Evolutionary conservation across 2,113 vertebrate species (phyloP), one percentile per base, ranked within the genome.

Genomic region (Fregetta grallaria): DNA sequence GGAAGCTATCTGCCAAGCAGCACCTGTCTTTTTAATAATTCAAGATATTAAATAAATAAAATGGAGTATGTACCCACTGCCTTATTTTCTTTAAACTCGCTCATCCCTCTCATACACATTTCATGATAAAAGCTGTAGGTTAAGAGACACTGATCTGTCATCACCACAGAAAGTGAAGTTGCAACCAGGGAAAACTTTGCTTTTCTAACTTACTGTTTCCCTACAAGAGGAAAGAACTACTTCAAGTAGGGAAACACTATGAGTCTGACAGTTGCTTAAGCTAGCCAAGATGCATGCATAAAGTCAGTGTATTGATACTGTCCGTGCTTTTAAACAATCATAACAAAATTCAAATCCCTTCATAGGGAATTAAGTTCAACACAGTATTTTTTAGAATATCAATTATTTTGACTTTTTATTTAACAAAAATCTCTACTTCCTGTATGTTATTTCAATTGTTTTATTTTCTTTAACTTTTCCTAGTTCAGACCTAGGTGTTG

Each of bases 11-110:
- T 89, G 83, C 29, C 49, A 65, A 91, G 45, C 13, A 72, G 36
- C 61, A 94, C 77, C 63, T 78, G 21, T 84, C 67, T 96, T 81
- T 97, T 98, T 79, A 97, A 97, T 97, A 97, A 97, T 97, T 96
- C 82, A 97, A 30, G 81, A 47, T 86, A 78, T 77, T 96, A 96
- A 97, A 97, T 97, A 97, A 96, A 93, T 96, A 93, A 96, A 96
- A 92, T n/a, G 12, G 76, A 93, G 70, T 88, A 89, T 62, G 22
- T n/a, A 91, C 25, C 47, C 1, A 0, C 40, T 86, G 86, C 52
- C 94, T 91, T 92, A 85, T 92, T 96, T 83, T 95, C 77, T 86
- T 68, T 91, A 65, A 96, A 90, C 44, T 92, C 9, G 4, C 53
- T 91, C 58, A 61, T 93, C 45, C 58, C 17, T 65, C 42, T 72